Percentiles rank a stretch among this genome's conserved stretches.
Evolutionary conservation across 2,113 vertebrate species (phyloP).

Genomic region (Antechinus stuartii): DNA sequence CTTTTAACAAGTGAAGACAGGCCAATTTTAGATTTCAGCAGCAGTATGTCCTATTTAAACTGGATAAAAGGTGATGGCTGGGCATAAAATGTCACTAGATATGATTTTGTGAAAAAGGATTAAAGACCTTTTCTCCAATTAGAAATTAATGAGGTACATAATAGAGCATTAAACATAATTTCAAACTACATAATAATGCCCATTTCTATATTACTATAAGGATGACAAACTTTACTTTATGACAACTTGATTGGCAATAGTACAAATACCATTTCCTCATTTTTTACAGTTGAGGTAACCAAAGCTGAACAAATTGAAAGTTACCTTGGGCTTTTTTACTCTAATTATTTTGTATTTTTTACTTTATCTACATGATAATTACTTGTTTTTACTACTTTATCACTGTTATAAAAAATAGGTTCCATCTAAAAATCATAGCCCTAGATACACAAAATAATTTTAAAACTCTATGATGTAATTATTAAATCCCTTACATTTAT

Average conservation of each 20-base stretch:
- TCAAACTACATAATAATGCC: neutral
- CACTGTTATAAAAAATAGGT: neutral
- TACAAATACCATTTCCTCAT: neutral
- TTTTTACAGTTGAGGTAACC: neutral
- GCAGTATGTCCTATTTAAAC: neutral
- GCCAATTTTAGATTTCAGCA: neutral
- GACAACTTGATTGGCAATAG: neutral
- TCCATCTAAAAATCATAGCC: neutral
- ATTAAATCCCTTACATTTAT: neutral
- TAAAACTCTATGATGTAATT: neutral
- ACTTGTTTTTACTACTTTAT: neutral
- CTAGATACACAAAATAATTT: neutral
- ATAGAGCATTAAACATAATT: neutral
- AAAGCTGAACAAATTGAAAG: neutral
- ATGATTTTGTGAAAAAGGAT: neutral
- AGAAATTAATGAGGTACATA: constrained; percentile 5
- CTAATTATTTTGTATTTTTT: neutral
- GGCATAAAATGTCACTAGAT: neutral
- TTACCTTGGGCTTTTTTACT: neutral
- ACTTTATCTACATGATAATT: neutral
- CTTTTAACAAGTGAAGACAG: neutral
- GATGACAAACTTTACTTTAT: neutral
- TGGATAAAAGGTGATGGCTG: neutral
- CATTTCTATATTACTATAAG: neutral
- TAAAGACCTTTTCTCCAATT: neutral